A percentile compares a stretch with the other conserved stretches of the same genome.
phyloP scores from a whole-genome alignment of 2,113 vertebrate species.

The Lophotis ruficrista region DNA sequence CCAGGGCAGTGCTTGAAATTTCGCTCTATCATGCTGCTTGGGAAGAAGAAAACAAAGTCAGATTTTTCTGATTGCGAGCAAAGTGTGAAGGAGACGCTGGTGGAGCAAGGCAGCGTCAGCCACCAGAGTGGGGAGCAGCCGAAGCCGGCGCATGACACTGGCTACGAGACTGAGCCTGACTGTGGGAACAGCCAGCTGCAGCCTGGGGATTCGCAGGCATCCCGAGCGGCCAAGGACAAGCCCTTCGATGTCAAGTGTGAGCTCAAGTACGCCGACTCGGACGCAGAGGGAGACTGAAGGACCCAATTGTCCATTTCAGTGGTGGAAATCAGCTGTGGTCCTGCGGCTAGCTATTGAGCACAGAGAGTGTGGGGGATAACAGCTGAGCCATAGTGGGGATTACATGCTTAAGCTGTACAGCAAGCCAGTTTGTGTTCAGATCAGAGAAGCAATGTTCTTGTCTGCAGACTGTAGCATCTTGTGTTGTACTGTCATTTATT shows the following conservation, averaged over 20 bases:
- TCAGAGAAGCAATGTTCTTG: constrained; percentile 21
- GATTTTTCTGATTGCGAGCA: constrained; percentile 89
- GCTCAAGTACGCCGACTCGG: constrained; percentile 90
- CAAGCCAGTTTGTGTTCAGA: constrained; percentile 13
- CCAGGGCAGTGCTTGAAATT: constrained; percentile 89
- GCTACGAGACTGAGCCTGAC: constrained; percentile 92
- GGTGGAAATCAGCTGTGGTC: not conserved
- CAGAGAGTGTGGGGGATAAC: not conserved
- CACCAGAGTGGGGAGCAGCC: constrained; percentile 84
- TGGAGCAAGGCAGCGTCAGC: constrained; percentile 80
- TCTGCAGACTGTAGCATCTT: constrained; percentile 30
- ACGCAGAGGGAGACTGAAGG: constrained; percentile 78
- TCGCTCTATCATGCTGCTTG: constrained; percentile 83
- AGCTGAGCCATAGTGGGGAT: not conserved
- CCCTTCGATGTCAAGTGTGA: constrained; percentile 93
- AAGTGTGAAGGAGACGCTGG: constrained; percentile 83
- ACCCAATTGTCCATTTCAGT: accelerated
- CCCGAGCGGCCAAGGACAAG: constrained; percentile 73
- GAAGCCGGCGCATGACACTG: constrained; percentile 85
- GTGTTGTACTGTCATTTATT: constrained; percentile 12
- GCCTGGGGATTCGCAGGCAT: constrained; percentile 67
- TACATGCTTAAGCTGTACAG: not conserved
- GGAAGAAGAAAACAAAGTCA: constrained; percentile 81
- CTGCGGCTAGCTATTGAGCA: not conserved
- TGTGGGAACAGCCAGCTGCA: constrained; percentile 83